These are phyloP conservation scores for Thereva unica DNA, from an alignment of 2,888 invertebrate species.

Conservation along the genomic window DNA sequence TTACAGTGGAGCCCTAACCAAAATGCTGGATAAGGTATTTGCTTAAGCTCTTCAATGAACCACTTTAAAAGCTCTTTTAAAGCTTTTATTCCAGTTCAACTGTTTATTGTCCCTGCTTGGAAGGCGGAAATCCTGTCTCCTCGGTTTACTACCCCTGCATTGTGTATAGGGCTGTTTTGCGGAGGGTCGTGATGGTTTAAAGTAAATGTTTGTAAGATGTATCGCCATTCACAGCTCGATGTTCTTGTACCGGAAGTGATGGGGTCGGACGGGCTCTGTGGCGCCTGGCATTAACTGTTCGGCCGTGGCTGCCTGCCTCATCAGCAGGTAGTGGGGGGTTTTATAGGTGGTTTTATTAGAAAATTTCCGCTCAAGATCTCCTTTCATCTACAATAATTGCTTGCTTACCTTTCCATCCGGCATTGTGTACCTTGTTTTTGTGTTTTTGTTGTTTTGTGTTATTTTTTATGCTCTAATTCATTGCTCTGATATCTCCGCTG, in stretches of 20 bases:
- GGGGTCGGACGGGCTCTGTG: background rate
- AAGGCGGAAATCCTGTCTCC: background rate
- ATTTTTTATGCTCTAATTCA: no score
- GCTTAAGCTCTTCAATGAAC: constrained; percentile 18
- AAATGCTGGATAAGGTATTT: constrained; percentile 18
- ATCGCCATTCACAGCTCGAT: constrained; percentile 1
- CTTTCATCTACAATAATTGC: no score
- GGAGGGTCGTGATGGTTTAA: no score
- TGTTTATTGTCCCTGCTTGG: constrained; percentile 19
- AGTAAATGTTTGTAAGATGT: background rate
- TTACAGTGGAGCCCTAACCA: constrained; percentile 1
- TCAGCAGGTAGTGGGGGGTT: background rate
- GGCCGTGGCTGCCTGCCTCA: constrained; percentile 7
- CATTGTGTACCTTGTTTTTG: no score
- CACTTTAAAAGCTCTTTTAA: constrained; percentile 15
- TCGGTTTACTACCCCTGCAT: background rate
- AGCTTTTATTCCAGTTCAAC: constrained; percentile 28
- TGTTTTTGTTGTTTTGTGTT: no score
- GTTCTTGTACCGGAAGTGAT: background rate
- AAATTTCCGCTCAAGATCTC: constrained; percentile 4
- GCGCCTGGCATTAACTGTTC: background rate
- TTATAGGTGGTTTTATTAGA: constrained; percentile 16
- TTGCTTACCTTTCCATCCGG: no score
- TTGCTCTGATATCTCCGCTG: no score
- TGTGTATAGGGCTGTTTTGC: background rate